Conservation (phyloP, 1,140 invertebrate species). For the Ostrea denselamellosa region DNA sequence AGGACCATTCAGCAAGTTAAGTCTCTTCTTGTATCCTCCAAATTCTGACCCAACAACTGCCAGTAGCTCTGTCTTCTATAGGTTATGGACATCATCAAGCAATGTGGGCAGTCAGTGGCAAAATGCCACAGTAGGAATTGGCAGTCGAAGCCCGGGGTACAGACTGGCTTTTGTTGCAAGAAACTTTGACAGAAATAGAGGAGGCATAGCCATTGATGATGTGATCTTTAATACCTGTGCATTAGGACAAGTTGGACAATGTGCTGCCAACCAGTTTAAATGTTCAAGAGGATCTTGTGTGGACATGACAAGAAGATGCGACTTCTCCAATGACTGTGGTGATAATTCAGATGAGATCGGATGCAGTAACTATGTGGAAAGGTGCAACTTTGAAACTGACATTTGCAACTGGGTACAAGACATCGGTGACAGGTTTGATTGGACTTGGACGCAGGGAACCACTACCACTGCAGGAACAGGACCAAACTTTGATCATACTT, state of each 20-base stretch:
- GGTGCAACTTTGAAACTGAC: slow-evolving; percentile 73
- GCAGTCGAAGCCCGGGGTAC: slow-evolving; percentile 57
- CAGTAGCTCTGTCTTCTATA: slow-evolving; percentile 45
- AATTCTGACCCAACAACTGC: slow-evolving; percentile 53
- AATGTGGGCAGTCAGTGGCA: slow-evolving; percentile 69
- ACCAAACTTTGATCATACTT: slow-evolving; percentile 72
- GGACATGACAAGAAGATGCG: slow-evolving; percentile 62
- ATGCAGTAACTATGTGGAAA: slow-evolving; percentile 63
- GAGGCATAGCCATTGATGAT: slow-evolving; percentile 75
- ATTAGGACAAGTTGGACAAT: slow-evolving; percentile 46
- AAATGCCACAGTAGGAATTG: slow-evolving; percentile 64
- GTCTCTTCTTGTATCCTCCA: slow-evolving; percentile 64
- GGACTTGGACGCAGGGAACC: slow-evolving; percentile 63
- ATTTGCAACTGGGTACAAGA: slow-evolving; percentile 74
- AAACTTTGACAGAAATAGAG: slow-evolving; percentile 58
- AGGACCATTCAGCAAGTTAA: slow-evolving; percentile 54
- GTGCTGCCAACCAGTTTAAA: slow-evolving; percentile 66
- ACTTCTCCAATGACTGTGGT: slow-evolving; percentile 73
- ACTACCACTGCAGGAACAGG: slow-evolving; percentile 69
- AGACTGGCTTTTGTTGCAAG: slow-evolving; percentile 65
- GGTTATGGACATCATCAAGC: slow-evolving; percentile 62
- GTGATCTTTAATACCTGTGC: slow-evolving; percentile 71
- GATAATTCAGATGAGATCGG: slow-evolving; percentile 69
- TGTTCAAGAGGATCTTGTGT: slow-evolving; percentile 70
- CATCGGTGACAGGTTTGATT: slow-evolving; percentile 71